Percentiles rank a stretch among this genome's conserved stretches.
These are phyloP conservation scores for Donacobius atricapilla DNA, from an alignment of 2,113 vertebrate species.

Conservation along the genomic window DNA sequence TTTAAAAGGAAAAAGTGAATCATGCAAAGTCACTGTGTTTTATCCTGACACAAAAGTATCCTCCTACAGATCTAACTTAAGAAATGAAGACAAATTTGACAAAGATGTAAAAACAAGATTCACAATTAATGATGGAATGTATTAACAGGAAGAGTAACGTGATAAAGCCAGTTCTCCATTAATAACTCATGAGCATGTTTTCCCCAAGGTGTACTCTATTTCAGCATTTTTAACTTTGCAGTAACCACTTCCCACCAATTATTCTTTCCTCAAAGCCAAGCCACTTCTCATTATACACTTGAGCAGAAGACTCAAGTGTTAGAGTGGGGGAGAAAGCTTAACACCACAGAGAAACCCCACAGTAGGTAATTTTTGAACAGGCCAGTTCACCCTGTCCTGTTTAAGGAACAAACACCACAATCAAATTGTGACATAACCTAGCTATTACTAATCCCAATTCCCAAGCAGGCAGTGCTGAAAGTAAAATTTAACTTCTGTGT, in stretches of 20 bases:
- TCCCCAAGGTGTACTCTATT: not conserved
- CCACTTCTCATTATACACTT: not conserved
- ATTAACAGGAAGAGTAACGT: constrained; percentile 26
- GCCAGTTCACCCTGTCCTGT: not conserved
- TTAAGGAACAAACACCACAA: not conserved
- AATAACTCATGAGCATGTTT: constrained; percentile 16
- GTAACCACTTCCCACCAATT: not conserved
- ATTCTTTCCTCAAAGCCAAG: not conserved
- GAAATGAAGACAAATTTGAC: constrained; percentile 18
- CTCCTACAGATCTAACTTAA: constrained; percentile 31
- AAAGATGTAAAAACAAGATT: constrained; percentile 21
- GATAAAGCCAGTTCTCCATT: constrained; percentile 11
- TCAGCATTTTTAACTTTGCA: not conserved
- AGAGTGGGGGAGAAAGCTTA: not conserved
- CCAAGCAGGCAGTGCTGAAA: not conserved
- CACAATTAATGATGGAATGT: not conserved
- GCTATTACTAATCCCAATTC: not conserved
- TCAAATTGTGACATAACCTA: not conserved
- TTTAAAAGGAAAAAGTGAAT: constrained; percentile 42
- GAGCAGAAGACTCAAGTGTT: not conserved
- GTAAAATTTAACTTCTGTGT: not conserved
- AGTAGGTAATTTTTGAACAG: not conserved
- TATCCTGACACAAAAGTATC: constrained; percentile 27
- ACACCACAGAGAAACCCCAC: not conserved
- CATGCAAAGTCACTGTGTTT: not conserved